Percentiles rank a stretch among this genome's conserved stretches.
These are phyloP conservation scores for Plectus sambesii DNA, from an alignment of 1,140 invertebrate species.

Conservation along the genomic window DNA sequence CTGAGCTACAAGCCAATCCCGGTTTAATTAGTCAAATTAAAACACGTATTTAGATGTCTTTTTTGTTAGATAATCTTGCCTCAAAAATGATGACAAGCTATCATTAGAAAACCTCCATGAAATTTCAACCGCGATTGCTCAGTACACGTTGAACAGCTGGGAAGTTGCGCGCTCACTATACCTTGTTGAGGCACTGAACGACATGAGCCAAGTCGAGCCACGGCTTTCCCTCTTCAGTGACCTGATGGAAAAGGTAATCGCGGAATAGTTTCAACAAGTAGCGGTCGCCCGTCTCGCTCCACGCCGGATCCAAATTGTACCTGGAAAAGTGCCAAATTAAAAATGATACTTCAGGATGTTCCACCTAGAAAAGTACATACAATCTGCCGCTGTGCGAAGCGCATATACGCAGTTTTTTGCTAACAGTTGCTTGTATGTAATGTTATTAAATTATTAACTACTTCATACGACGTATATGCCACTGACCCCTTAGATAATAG, in stretches of 20 bases:
- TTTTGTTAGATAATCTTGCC: no score
- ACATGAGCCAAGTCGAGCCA: conserved; percentile 93
- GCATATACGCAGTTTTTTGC: neutral
- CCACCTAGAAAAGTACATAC: conserved; percentile 9
- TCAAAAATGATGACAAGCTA: no score
- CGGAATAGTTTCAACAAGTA: conserved; percentile 96
- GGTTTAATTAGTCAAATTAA: no score
- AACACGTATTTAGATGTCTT: no score
- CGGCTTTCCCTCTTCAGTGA: conserved; percentile 76
- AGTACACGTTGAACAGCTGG: neutral
- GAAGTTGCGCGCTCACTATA: conserved; percentile 52
- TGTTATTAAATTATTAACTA: conserved; percentile 11
- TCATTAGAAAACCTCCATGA: no score
- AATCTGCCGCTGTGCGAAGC: neutral
- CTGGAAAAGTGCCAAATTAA: conserved; percentile 49
- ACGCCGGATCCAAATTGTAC: conserved; percentile 76
- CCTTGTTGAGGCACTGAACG: conserved; percentile 80
- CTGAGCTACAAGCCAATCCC: no score
- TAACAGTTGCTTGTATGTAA: conserved; percentile 4
- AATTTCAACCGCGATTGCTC: no score
- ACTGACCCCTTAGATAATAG: no score
- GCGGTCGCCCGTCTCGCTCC: conserved; percentile 91
- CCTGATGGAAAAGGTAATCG: conserved; percentile 87
- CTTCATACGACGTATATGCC: no score
- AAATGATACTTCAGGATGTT: no score